Base-by-base conservation (phyloP, 2,797 vertebrate species). In the Malacoraja senta region DNA sequence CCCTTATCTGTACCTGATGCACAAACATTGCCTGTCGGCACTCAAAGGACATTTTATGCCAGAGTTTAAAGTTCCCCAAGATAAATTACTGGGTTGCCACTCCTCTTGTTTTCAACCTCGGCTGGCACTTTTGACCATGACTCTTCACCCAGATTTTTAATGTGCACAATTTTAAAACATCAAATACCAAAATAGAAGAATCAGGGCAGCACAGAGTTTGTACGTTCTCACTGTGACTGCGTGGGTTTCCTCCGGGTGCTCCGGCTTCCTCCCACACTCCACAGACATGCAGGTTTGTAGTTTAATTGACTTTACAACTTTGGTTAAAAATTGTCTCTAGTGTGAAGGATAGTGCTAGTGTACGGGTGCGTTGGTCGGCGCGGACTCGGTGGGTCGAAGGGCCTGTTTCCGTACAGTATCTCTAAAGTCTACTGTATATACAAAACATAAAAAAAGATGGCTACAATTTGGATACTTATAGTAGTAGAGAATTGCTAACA, bases 41-140 rank as follows among this genome's bases (percentile, higher is more conserved):
- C 24, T 63, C 65, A 91, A 91, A 91, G 19, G 72, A 19, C 90
- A 76, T n/a, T 74, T 68, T 92, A n/a, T 74, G 90, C 72, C 72
- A 76, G 68, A 12, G 24, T 76, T 74, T 76, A 76, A 88, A 92
- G 38, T 74, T 72, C 26, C 29, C 53, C 12, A 17, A 15, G 35
- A n/a, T 76, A 76, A 92, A 26, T 76, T 12, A 76, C 8, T 68
- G n/a, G 17, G 26, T 68, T 21, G 63, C n/a, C 61, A 68, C 84
- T 88, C 84, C 84, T 84, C 53, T 3, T 88, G 15, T 65, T 68
- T 68, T 68, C 63, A 68, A 65, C 63, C 8, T 88, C 35, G n/a
- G 61, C 63, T 32, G 65, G 10, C 53, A n/a, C 81, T 84, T 84
- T 84, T 24, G 8, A n/a, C 53, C 53, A n/a, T n/a, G 26, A 29